phyloP scores from a whole-genome alignment of 2,113 vertebrate genomes.

The Sander lucioperca region DNA sequence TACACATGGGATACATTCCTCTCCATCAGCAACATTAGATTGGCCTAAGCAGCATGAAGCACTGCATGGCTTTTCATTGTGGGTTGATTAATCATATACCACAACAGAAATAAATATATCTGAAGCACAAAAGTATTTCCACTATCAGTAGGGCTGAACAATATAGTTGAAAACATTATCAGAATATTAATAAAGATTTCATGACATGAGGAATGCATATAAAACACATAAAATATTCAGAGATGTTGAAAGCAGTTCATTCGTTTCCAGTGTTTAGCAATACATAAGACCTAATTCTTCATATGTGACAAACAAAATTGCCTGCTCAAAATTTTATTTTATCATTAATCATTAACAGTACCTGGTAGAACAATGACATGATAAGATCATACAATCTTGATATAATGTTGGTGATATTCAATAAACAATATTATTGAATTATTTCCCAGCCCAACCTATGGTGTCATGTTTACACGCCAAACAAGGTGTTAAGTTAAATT shows the following conservation, averaged over 20 bases:
- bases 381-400: background rate
- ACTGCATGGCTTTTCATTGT: background rate
- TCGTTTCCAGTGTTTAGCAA: background rate
- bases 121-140: background rate
- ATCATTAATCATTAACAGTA: background rate
- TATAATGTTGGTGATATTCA: background rate
- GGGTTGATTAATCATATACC: background rate
- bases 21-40: slow-evolving; percentile 7
- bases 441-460: background rate
- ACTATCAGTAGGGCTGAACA: background rate
- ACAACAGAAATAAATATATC: background rate
- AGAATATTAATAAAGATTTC: background rate
- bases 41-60: background rate
- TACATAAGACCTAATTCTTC: background rate
- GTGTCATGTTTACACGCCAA: slow-evolving; percentile 17
- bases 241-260: background rate
- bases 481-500: background rate
- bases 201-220: background rate
- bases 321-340: background rate
- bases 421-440: background rate
- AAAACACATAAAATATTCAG: background rate
- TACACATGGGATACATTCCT: background rate
- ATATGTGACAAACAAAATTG: background rate
- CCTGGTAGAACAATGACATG: background rate
- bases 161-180: background rate